Percentiles rank a stretch among this genome's conserved stretches.
Conservation (phyloP, 1,140 invertebrate genomes). For the Tetragonula clypearis region DNA sequence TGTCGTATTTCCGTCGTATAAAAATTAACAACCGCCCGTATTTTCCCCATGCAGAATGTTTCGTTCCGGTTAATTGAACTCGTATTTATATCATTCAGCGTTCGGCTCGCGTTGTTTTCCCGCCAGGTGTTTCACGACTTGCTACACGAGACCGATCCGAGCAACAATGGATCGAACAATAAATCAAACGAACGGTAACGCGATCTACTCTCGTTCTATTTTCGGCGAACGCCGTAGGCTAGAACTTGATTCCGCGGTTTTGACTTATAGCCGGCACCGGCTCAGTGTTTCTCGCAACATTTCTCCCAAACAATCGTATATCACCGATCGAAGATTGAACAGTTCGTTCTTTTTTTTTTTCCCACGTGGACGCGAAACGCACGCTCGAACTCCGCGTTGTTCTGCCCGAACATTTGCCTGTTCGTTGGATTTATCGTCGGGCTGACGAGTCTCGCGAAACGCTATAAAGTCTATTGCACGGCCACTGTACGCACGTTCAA, state of each 20-base stretch:
- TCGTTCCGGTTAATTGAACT: not conserved
- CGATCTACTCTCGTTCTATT: slow-evolving; percentile 22
- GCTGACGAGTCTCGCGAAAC: not conserved
- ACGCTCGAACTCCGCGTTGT: not conserved
- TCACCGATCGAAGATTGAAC: slow-evolving; percentile 17
- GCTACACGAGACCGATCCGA: not conserved
- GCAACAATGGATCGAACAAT: not conserved
- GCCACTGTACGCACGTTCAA: too few species aligned
- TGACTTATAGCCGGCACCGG: slow-evolving; percentile 34
- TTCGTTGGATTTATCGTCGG: slow-evolving; percentile 29
- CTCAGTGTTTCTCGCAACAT: slow-evolving; percentile 14
- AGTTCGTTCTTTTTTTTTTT: not conserved
- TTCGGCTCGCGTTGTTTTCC: not conserved
- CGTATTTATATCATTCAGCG: not conserved
- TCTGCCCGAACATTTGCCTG: slow-evolving; percentile 44
- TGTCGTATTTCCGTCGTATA: not conserved
- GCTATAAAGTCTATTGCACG: not conserved
- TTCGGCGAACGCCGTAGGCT: slow-evolving; percentile 20
- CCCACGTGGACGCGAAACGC: slow-evolving; percentile 4
- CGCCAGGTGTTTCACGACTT: not conserved
- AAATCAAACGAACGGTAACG: slow-evolving; percentile 13
- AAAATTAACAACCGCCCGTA: not conserved
- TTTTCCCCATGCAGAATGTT: not conserved
- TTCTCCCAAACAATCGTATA: slow-evolving; percentile 41
- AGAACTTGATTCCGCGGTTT: slow-evolving; percentile 42